These are phyloP conservation scores for Sander lucioperca DNA, from an alignment of 2,113 vertebrate species.

Conservation along the genomic window DNA sequence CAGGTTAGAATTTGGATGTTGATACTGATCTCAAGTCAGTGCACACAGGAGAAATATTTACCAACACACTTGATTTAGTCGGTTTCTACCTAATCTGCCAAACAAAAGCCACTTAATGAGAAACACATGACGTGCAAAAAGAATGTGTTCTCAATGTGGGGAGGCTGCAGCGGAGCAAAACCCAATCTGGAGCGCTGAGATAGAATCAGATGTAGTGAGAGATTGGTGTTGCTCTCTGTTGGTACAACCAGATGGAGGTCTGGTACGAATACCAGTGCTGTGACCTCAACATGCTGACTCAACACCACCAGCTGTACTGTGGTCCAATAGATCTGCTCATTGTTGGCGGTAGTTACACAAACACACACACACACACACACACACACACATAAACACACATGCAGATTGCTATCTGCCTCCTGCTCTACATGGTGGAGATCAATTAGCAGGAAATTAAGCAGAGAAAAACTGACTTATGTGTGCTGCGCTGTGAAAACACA, in stretches of 20 bases:
- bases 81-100: conserved; percentile 25
- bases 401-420: conserved; percentile 66
- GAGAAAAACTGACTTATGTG: conserved; percentile 52
- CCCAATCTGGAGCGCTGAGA: conserved; percentile 26
- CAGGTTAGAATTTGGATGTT: background rate
- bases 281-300: conserved; percentile 70
- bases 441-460: conserved; percentile 75
- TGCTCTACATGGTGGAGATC: conserved; percentile 54
- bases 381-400: conserved; percentile 11
- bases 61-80: background rate
- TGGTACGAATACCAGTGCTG: conserved; percentile 57
- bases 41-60: background rate
- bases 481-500: conserved; percentile 33
- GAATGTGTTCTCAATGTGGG: conserved; percentile 38
- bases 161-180: conserved; percentile 16
- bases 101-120: conserved; percentile 41
- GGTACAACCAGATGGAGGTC: conserved; percentile 61
- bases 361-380: conserved; percentile 1
- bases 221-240: conserved; percentile 28
- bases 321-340: conserved; percentile 53
- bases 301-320: conserved; percentile 48
- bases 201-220: conserved; percentile 58
- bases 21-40: conserved; percentile 1
- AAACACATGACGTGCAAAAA: conserved; percentile 46
- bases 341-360: conserved; percentile 34